Evolutionary conservation across 2,888 invertebrate species (phyloP).

Genomic region (Parnassius apollo): DNA sequence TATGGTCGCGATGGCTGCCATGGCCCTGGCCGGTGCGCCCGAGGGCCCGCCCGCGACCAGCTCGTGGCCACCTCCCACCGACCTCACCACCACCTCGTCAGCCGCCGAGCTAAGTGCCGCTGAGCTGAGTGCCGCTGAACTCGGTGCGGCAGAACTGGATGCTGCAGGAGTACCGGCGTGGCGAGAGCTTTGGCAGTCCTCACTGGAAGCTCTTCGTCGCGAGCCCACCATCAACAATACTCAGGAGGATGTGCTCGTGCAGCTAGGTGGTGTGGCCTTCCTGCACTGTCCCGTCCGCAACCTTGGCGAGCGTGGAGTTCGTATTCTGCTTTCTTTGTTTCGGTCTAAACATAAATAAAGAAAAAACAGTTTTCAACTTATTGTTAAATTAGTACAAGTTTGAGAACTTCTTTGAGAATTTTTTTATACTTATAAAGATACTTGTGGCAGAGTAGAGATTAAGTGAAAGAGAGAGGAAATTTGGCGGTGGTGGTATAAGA

Average conservation of each 20-base stretch:
- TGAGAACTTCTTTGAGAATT: too few species aligned
- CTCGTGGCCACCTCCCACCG: conserved; percentile 19
- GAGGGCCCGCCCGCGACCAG: conserved; percentile 25
- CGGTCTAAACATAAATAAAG: too few species aligned
- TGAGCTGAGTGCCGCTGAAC: conserved; percentile 37
- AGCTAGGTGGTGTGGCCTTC: conserved; percentile 89
- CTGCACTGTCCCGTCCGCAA: conserved; percentile 90
- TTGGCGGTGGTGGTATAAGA: too few species aligned
- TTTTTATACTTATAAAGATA: too few species aligned
- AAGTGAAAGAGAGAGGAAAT: too few species aligned
- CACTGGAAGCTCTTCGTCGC: conserved; percentile 65
- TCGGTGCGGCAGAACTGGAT: conserved; percentile 43
- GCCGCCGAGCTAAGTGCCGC: conserved; percentile 31
- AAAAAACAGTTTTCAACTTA: too few species aligned
- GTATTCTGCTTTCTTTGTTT: conserved; percentile 31
- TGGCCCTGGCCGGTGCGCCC: conserved; percentile 31
- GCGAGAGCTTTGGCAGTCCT: conserved; percentile 83
- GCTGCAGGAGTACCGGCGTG: conserved; percentile 75
- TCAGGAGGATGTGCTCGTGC: conserved; percentile 87
- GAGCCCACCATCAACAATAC: conserved; percentile 85
- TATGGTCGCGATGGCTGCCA: conserved; percentile 31
- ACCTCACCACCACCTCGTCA: conserved; percentile 27
- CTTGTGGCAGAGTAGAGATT: too few species aligned
- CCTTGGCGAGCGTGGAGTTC: conserved; percentile 87
- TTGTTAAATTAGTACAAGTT: too few species aligned